Evolutionary conservation across 2,888 invertebrate genomes (phyloP).

Genomic region (Cephus spinipes): DNA sequence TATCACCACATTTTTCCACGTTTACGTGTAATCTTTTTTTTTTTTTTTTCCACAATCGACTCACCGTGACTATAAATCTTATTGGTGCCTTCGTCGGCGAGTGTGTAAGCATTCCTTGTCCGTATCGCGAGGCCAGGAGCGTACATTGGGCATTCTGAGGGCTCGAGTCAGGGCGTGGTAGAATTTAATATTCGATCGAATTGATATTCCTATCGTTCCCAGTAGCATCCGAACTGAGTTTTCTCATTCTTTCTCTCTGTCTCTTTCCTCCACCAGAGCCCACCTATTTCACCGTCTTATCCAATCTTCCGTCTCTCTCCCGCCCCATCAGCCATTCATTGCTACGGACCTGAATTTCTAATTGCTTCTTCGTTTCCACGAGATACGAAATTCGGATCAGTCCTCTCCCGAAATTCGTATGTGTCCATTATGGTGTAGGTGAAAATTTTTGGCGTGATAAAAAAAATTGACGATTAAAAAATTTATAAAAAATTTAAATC

Average conservation of each 20-base stretch:
- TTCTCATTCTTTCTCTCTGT: neutral
- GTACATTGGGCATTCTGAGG: conserved; percentile 3
- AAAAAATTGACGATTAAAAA: too few relatives aligned
- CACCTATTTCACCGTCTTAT: neutral
- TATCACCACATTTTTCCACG: neutral
- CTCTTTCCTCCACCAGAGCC: neutral
- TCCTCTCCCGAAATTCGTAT: neutral
- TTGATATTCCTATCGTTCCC: conserved; percentile 24
- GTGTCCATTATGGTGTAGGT: too few relatives aligned
- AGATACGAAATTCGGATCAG: conserved; percentile 15
- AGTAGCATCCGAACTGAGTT: neutral
- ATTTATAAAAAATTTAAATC: neutral
- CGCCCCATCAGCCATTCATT: neutral
- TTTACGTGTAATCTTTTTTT: neutral
- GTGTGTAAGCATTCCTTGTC: neutral
- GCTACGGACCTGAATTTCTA: neutral
- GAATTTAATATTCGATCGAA: conserved; percentile 28
- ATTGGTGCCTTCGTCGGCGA: neutral
- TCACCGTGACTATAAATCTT: conserved; percentile 3
- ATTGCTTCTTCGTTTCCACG: conserved; percentile 17
- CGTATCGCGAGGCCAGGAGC: neutral
- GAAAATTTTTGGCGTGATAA: too few relatives aligned
- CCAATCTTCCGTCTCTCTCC: neutral
- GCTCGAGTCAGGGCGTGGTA: conserved; percentile 6
- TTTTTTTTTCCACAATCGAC: neutral